Evolutionary conservation across 2,888 invertebrate species (phyloP), one percentile per base, ranked within the genome.

Genomic region (Apotomis capreana): DNA sequence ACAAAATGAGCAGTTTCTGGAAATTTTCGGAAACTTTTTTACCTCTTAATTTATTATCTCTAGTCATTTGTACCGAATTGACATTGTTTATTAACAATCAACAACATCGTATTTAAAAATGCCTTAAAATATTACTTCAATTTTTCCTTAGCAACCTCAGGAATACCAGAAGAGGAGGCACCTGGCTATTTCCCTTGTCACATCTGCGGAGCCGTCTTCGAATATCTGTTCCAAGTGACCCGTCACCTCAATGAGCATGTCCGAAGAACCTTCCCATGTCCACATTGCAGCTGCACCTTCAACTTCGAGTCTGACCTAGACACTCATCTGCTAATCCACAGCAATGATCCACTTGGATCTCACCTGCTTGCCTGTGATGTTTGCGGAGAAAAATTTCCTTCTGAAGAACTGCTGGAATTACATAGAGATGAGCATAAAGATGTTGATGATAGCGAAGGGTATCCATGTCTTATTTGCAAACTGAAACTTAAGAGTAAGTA

Each of bases 131-230:
- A 9, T n/a, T 8, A 37, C 12, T 36, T 37, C 5, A 8, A 5
- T 10, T 52, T 51, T 64, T 54, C 55, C 49, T 9, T 10, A 64
- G 64, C 64, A 8, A 12, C 5, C 0, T 6, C 44, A 9, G 49
- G 12, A 9, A 9, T 15, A 46, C 9, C 52, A 3, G 4, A n/a
- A 8, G n/a, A n/a, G 9, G 61, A 55, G 9, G 26, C 9, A 1
- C 55, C 61, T 4, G 70, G 70, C 0, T 12, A 71, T 61, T 71
- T 57, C 60, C 65, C 70, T 4, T 71, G 70, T 26, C 70, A 71
- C 40, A 67, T 71, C 12, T 71, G 70, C 26, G 67, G 70, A 2
- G 61, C 61, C 2, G 55, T 55, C 1, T 71, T 71, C 40, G 52
- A 67, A 4, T 58, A 67, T 2, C 67, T 71, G 0, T 71, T 61